Base-by-base conservation (phyloP, 2,888 invertebrate species). In the Mystacides longicornis region DNA sequence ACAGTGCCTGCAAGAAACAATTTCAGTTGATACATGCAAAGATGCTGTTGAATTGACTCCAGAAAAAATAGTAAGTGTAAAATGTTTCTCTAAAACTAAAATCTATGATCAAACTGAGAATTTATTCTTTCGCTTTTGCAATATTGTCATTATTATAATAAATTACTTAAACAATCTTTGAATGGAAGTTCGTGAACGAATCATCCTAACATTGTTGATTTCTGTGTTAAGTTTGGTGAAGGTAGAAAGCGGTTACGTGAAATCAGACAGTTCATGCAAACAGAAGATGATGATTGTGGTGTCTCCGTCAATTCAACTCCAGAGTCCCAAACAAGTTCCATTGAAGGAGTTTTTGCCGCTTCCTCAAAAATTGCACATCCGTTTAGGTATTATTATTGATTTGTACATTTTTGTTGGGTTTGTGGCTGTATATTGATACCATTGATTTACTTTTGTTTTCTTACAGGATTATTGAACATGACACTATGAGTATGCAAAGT, bases 401-500 rank as follows among this genome's bases (percentile, higher is more conserved):
- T 43, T 43, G 5, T 27, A 11, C 27, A 11, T 27, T 7, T 27
- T 27, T 27, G 16, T 37, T n/a, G 3, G 14, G 16, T n/a, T 37
- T 37, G 16, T 27, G 7, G 7, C 11, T 11, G 27, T 37, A n/a
- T 37, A 37, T 3, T 37, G 3, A n/a, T 37, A n/a, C 7, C 16
- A 14, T 37, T 37, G 3, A 37, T 14, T 37, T 7, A 16, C 16
- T 7, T 37, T n/a, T 47, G 18, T 5, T 42, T 42, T 2, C 11
- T 58, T 56, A 46, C 68, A 80, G 86, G 68, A 87, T 92, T 61
- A 90, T 93, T 65, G 90, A 93, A 64, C 89, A 89, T 65, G 93
- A 93, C 70, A 85, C 91, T 16, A 81, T 90, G 70, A 92, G 91
- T 68, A 74, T 93, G 64, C 91, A 92, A 70, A 92, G 92, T 67